Percentiles rank a stretch among this genome's conserved stretches.
Evolutionary conservation across 2,797 vertebrate species (phyloP).

Genomic region (Leucoraja ocellata): DNA sequence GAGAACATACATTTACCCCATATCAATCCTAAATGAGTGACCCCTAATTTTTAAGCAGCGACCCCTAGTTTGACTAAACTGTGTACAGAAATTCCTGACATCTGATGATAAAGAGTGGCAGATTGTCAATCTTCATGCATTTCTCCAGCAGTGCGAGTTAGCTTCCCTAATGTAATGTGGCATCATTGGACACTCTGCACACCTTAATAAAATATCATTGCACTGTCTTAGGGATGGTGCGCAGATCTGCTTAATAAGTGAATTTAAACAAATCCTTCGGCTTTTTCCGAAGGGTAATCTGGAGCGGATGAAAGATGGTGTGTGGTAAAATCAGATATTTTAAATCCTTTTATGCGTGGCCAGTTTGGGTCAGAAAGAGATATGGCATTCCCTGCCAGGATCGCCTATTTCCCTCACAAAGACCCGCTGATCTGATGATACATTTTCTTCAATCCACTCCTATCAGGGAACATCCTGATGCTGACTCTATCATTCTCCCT

Average conservation of each 20-base stretch:
- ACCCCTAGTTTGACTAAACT: not conserved
- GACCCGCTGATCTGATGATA: slow-evolving; percentile 22
- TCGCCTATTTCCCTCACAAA: not conserved
- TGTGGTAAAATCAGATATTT: slow-evolving; percentile 15
- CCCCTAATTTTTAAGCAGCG: no score
- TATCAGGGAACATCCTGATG: not conserved
- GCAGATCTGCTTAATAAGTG: not conserved
- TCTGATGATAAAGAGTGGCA: not conserved
- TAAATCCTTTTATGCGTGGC: slow-evolving; percentile 4
- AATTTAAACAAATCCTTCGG: slow-evolving; percentile 13
- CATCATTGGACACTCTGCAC: not conserved
- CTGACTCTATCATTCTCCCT: not conserved
- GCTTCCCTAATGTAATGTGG: not conserved
- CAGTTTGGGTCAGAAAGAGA: slow-evolving; percentile 18
- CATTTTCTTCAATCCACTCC: slow-evolving; percentile 19
- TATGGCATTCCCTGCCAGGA: not conserved
- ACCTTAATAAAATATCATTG: slow-evolving; percentile 1
- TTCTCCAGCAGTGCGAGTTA: not conserved
- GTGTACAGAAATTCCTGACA: not conserved
- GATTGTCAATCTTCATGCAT: not conserved
- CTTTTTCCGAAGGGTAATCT: not conserved
- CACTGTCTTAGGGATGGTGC: not conserved
- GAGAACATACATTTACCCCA: no score
- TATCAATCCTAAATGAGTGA: no score
- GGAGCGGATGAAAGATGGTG: not conserved